Base-by-base conservation (phyloP, 2,797 vertebrate genomes). In the Microcaecilia unicolor region DNA sequence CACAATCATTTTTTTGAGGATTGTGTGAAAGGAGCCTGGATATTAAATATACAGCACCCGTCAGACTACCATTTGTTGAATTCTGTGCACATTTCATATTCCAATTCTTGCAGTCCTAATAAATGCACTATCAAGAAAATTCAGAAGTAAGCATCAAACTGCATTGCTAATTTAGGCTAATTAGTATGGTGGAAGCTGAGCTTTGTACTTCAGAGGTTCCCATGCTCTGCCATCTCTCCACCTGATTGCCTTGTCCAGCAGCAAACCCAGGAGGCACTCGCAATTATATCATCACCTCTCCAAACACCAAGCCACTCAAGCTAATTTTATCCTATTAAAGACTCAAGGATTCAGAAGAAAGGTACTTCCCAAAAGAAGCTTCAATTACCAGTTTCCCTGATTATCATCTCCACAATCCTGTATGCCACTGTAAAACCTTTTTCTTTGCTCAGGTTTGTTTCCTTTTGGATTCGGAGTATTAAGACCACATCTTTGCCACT, bases 281-380 rank as follows among this genome's bases (percentile, higher is more conserved):
- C 78, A 83, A 76, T 82, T 80, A 76, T 79, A 78, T 83, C 73
- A 80, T 77, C 76, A 76, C 76, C 74, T 79, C 76, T 83, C 78
- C 79, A 83, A 79, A 81, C 67, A 67, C 74, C 67, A 53, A 79
- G 47, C 67, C 74, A 80, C 78, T 80, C 76, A 58, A 78, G 75
- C 68, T 80, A 72, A 79, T 84, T 80, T 83, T 74, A 84, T 84
- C 78, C 77, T 79, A 81, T 81, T 84, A 81, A 83, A 74, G 76
- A 72, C 71, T 74, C 76, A 70, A 76, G 74, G 75, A 78, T 76
- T 74, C 74, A 79, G 70, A 81, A 81, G 69, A 80, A 80, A 80
- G 72, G 64, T 64, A 79, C 60, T 69, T 68, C 71, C 70, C 71
- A 69, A 67, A 73, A 78, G 79, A 74, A 78, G 79, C 76, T 74